phyloP scores from a whole-genome alignment of 1,140 invertebrate genomes.

The Procambarus clarkii region DNA sequence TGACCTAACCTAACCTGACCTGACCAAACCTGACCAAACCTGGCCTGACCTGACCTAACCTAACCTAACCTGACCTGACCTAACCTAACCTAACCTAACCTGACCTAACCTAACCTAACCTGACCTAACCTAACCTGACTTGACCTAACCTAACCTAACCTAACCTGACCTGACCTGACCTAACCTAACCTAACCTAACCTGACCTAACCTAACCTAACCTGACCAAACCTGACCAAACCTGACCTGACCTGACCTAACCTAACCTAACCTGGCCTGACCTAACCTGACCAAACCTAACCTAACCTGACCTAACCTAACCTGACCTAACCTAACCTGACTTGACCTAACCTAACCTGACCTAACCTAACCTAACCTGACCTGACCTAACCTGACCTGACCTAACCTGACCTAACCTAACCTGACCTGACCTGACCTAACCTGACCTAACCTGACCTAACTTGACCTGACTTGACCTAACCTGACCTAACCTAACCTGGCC shows the following conservation, averaged over 20 bases:
- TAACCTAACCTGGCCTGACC: not conserved
- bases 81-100: slow-evolving; percentile 11
- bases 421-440: slow-evolving; percentile 20
- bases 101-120: slow-evolving; percentile 24
- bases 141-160: slow-evolving; percentile 22
- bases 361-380: not conserved
- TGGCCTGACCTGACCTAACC: slow-evolving; percentile 16
- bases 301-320: too few species aligned
- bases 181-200: slow-evolving; percentile 8
- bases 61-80: slow-evolving; percentile 26
- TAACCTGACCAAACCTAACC: too few species aligned
- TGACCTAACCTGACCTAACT: slow-evolving; percentile 6
- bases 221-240: slow-evolving; percentile 11
- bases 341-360: too few species aligned
- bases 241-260: not conserved
- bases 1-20: slow-evolving; percentile 19
- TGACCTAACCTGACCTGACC: slow-evolving; percentile 5
- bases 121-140: slow-evolving; percentile 10
- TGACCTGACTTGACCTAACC: not conserved
- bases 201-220: slow-evolving; percentile 23
- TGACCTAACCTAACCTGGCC: too few species aligned
- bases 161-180: slow-evolving; percentile 10
- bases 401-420: slow-evolving; percentile 13
- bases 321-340: too few species aligned
- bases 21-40: slow-evolving; percentile 28